Evolutionary conservation across 2,888 invertebrate species (phyloP), one percentile per base, ranked within the genome.

Genomic region (Chirona hameri): DNA sequence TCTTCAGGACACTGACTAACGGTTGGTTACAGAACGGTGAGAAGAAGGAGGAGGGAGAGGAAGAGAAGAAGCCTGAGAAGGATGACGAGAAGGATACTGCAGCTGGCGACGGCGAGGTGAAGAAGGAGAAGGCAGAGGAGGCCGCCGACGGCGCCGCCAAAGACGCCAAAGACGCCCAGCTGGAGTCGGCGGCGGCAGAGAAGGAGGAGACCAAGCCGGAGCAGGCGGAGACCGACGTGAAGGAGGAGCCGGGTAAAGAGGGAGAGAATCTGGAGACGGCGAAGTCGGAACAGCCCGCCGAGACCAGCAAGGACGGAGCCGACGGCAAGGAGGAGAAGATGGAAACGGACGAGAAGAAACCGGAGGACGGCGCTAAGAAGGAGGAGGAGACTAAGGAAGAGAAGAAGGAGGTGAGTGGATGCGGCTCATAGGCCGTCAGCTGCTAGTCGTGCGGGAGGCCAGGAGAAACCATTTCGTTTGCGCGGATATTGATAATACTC

Each of bases 391-490:
- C 86, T 65, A 85, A 86, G 29, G 86, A 84, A 0, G 90, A 89
- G 86, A 84, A 85, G 81, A 84, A 84, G 76, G 89, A 88, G 85
- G 90, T 90, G 69, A 21, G 39, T 39, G 7, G 39, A 39, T 39
- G 39, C 39, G 39, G 39, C 39, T 39, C 39, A 39, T 39, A 39
- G 39, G 39, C 39, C 39, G 39, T 39, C 39, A 39, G 39, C 39
- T 5, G 39, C 39, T 39, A 5, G 39, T 39, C 39, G 39, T 2
- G 39, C 39, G 39, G 39, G 39, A 39, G 39, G 39, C 39, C n/a
- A n/a, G n/a, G 39, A 39, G 39, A 39, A 39, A 7, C 7, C 39
- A 39, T 39, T 7, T 7, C 2, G 39, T 7, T 39, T 39, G 39
- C 39, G 7, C 7, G 7, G 39, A 39, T 39, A 39, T 39, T 39